Base-by-base conservation (phyloP, 2,888 invertebrate species). In the Apamea anceps region DNA sequence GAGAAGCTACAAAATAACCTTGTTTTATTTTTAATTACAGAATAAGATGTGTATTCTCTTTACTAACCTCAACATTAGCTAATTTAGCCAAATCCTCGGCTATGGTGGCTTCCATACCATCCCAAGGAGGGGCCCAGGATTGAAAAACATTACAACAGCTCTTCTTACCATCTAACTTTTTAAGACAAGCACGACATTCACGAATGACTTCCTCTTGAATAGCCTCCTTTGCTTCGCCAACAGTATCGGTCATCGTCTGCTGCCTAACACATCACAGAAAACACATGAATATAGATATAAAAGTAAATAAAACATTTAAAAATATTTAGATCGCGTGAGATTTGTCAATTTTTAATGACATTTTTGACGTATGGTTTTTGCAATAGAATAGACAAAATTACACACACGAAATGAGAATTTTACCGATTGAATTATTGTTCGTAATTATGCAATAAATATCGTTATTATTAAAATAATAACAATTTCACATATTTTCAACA, bases 101-200 rank as follows among this genome's bases (percentile, higher is more conserved):
- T 80, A 96, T 93, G 7, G 94, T 93, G 37, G 88, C 85, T 72
- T 92, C 93, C 93, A 94, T 93, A 12, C 94, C 94, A 0, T 90
- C 87, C 94, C 95, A 95, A 6, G 93, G 90, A 10, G 93, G 92
- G 1, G 90, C 89, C 95, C 95, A 95, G 28, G 90, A 84, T 89
- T 94, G 91, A 80, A 95, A 95, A 79, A 96, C 89, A 87, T 94
- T 91, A 67, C 91, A 90, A 75, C 90, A 87, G 75, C 89, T 87
- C 5, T 82, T 86, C 57, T 89, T 89, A n/a, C 86, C 75, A 48
- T 90, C 89, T 63, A 93, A 85, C 60, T 88, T 89, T 80, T 91
- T 88, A 6, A 96, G 91, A 87, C 96, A 96, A 72, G 94, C 91
- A 6, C 96, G 94, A 82, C 96, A 96, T 91, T 95, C 95, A 67